Conservation (phyloP, 2,797 vertebrate species). For the Perodicticus potto region DNA sequence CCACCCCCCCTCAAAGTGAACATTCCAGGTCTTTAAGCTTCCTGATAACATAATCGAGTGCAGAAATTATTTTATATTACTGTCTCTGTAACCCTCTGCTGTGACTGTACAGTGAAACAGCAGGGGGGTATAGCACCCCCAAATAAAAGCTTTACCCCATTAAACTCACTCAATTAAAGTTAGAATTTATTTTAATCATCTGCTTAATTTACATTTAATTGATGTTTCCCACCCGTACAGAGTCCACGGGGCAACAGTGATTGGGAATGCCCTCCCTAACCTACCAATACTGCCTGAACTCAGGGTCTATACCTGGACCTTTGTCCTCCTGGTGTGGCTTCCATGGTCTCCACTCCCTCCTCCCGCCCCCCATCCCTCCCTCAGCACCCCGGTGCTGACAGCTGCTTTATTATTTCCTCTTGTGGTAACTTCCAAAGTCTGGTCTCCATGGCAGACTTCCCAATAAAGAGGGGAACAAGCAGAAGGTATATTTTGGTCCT, state of each 20-base stretch:
- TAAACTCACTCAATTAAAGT: not conserved
- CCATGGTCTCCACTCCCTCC: not conserved
- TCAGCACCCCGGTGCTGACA: no score
- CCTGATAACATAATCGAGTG: not conserved
- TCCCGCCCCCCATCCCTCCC: not conserved
- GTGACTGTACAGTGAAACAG: not conserved
- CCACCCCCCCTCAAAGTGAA: not conserved
- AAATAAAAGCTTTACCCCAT: not conserved
- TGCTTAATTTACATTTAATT: not conserved
- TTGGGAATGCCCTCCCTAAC: not conserved
- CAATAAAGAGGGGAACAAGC: not conserved
- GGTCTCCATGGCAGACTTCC: accelerated
- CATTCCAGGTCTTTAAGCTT: not conserved
- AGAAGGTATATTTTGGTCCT: not conserved
- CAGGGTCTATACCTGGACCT: not conserved
- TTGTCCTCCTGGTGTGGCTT: not conserved
- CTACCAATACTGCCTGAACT: accelerated
- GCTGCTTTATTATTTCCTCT: not conserved
- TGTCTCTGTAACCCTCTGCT: not conserved
- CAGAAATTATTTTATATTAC: not conserved
- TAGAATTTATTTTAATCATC: not conserved
- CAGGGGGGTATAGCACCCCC: not conserved
- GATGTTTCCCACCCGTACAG: not conserved
- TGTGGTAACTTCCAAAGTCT: not conserved
- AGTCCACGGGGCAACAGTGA: not conserved